Evolutionary conservation across 2,797 vertebrate species (phyloP).

Genomic region (Spinibarbus caldwelli): DNA sequence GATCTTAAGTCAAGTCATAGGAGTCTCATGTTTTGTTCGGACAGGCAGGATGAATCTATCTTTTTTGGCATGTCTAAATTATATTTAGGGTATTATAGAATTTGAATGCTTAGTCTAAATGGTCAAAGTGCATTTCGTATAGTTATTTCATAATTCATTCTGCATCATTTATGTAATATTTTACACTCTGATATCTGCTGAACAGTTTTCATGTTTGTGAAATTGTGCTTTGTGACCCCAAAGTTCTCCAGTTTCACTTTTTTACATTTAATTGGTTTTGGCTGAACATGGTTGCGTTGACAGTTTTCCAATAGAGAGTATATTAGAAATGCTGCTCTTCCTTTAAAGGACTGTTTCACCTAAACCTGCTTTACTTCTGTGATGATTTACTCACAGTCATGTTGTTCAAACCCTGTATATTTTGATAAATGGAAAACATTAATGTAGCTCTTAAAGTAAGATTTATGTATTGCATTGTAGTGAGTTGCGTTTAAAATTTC

Average conservation of each 20-base stretch:
- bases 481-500: no score
- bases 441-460: no score
- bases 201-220: background rate
- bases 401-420: background rate
- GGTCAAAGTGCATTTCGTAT: background rate
- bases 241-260: background rate
- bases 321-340: background rate
- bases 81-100: no score
- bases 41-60: background rate
- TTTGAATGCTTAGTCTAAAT: background rate
- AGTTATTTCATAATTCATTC: background rate
- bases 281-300: background rate
- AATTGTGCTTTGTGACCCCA: background rate
- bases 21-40: background rate
- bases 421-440: no score
- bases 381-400: background rate
- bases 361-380: background rate
- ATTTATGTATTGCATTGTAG: no score
- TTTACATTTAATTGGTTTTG: conserved; percentile 9
- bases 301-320: background rate
- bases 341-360: background rate
- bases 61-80: background rate
- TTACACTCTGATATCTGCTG: background rate
- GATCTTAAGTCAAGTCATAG: no score
- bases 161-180: background rate